Evolutionary conservation across 2,113 vertebrate species (phyloP).

Genomic region (Leucopsar rothschildi): DNA sequence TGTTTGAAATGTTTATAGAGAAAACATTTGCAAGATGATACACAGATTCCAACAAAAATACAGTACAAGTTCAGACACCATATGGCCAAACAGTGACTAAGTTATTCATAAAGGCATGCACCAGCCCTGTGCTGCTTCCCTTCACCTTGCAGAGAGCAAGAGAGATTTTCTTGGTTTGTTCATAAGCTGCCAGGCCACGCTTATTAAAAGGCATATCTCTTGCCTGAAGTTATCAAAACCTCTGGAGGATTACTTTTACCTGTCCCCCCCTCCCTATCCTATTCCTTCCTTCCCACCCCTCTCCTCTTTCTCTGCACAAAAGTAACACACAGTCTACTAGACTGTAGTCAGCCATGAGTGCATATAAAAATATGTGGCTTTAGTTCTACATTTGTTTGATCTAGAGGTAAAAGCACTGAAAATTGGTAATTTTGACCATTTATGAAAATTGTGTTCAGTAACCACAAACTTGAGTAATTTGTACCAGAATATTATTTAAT

Average conservation of each 20-base stretch:
- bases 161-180: background rate
- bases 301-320: background rate
- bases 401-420: background rate
- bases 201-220: background rate
- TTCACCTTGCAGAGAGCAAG: conserved; percentile 19
- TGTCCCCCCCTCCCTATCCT: background rate
- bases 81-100: conserved; percentile 62
- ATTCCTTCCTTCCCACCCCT: background rate
- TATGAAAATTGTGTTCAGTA: background rate
- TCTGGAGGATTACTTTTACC: background rate
- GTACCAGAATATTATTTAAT: background rate
- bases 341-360: background rate
- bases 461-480: background rate
- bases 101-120: conserved; percentile 38
- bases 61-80: conserved; percentile 59
- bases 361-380: background rate
- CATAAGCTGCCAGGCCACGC: background rate
- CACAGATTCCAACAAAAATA: conserved; percentile 67
- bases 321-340: background rate
- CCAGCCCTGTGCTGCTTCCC: background rate
- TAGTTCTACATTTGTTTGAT: background rate
- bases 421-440: background rate
- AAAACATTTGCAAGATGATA: conserved; percentile 70
- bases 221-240: background rate
- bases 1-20: conserved; percentile 72